Conservation (phyloP, 2,113 vertebrate species). For the Thamnophis sirtalis region DNA sequence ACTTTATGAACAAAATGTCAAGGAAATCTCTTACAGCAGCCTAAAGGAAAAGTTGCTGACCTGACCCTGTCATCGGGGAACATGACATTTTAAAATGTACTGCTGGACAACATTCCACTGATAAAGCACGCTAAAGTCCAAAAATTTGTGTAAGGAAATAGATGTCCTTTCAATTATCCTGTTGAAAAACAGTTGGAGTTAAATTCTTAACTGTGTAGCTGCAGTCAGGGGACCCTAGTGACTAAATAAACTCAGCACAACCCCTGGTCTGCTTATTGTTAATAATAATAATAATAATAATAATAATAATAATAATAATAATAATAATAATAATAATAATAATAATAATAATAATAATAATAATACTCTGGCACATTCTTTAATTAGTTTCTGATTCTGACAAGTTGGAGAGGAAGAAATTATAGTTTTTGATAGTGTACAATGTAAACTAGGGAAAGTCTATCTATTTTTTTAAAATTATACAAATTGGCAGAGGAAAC, state of each 20-base stretch:
- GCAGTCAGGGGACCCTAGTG: not conserved
- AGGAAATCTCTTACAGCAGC: not conserved
- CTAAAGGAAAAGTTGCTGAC: not conserved
- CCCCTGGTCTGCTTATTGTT: not conserved
- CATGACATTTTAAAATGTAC: not conserved
- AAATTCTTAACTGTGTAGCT: not conserved
- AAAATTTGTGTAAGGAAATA: not conserved
- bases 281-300: not conserved
- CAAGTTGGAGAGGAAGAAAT: not conserved
- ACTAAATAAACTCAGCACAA: not conserved
- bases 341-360: not conserved
- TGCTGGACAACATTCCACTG: not conserved
- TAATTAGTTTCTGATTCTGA: not conserved
- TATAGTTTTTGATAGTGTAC: not conserved
- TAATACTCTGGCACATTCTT: not conserved
- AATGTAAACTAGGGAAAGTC: not conserved
- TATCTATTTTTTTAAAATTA: not conserved
- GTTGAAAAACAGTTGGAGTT: not conserved
- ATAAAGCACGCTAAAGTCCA: not conserved
- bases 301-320: not conserved
- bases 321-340: not conserved
- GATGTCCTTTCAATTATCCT: not conserved
- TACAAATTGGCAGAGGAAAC: not conserved
- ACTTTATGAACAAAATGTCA: not conserved
- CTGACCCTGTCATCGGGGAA: not conserved